These are phyloP conservation scores for Formicarius rufipectus DNA, from an alignment of 2,113 vertebrate genomes.

Conservation along the genomic window DNA sequence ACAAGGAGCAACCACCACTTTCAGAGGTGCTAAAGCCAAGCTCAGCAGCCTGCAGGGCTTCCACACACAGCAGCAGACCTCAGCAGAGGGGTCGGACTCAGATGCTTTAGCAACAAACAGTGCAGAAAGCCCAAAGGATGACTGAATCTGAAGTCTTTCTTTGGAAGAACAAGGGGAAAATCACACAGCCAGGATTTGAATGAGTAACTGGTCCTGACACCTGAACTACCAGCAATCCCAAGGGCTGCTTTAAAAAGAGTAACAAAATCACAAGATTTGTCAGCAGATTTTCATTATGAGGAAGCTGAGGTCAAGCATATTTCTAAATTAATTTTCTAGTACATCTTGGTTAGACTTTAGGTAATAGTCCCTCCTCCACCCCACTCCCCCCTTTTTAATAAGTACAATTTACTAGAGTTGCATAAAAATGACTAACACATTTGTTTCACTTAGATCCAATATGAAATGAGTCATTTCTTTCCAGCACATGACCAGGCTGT, in stretches of 20 bases:
- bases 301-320: slow-evolving; percentile 54
- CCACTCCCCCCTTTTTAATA: background rate
- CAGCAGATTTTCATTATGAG: slow-evolving; percentile 54
- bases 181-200: background rate
- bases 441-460: background rate
- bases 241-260: slow-evolving; percentile 39
- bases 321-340: slow-evolving; percentile 54
- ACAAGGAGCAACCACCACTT: fast-evolving
- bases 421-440: slow-evolving; percentile 51
- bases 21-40: background rate
- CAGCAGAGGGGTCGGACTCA: background rate
- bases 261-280: slow-evolving; percentile 59
- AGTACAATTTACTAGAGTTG: slow-evolving; percentile 56
- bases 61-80: background rate
- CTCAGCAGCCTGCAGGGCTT: background rate
- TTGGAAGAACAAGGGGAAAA: slow-evolving; percentile 24
- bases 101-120: background rate
- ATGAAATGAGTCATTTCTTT: slow-evolving; percentile 49
- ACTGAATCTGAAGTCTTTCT: background rate
- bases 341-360: slow-evolving; percentile 14
- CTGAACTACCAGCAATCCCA: background rate
- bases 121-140: background rate
- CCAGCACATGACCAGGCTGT: slow-evolving; percentile 50
- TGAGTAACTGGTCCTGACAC: slow-evolving; percentile 20
- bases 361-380: background rate